Evolutionary conservation across 2,888 invertebrate species (phyloP), one percentile per base, ranked within the genome.

Genomic region (Cheiracanthium punctorium): DNA sequence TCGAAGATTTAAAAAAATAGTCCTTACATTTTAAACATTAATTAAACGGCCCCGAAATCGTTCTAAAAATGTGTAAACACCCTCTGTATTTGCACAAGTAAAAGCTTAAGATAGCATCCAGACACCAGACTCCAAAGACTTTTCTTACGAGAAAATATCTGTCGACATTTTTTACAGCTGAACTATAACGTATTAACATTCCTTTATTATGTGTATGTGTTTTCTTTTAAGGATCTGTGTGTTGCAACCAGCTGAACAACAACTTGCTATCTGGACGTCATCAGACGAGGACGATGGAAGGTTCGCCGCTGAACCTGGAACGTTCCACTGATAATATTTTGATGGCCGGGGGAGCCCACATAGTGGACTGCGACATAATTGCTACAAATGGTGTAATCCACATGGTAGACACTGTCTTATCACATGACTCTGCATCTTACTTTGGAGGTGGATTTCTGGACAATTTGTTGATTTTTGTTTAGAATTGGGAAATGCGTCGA

Each of bases 301-400:
- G 92, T n/a, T 89, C 89, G 33, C 88, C 90, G 0, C 85, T 92
- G 30, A 89, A 90, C 7, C 88, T 92, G 10, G 90, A 91, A 52
- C 89, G 91, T 29, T 90, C 90, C 75, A 80, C 89, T 2, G 90
- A 89, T 37, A 90, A 90, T 17, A 89, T 90, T 64, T 90, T 91
- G 17, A 89, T 90, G 28, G 91, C 92, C 80, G 91, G 91, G 8
- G 90, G 90, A 30, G 90, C 91, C 10, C 89, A 89, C n/a, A 90
- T 93, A 10, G 89, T 89, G 5, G 89, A 90, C 10, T 92, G 92
- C 88, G 92, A 92, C 89, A 80, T 90, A 58, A 90, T 91, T 71
- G 91, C 91, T 4, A 90, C 90, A 4, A 91, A 92, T 88, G 92
- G 92, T 73, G 89, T 91, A 29, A 89, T 92, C 17, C 92, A 92